Evolutionary conservation across 2,797 vertebrate species (phyloP).

Genomic region (Myotis pilosus): DNA sequence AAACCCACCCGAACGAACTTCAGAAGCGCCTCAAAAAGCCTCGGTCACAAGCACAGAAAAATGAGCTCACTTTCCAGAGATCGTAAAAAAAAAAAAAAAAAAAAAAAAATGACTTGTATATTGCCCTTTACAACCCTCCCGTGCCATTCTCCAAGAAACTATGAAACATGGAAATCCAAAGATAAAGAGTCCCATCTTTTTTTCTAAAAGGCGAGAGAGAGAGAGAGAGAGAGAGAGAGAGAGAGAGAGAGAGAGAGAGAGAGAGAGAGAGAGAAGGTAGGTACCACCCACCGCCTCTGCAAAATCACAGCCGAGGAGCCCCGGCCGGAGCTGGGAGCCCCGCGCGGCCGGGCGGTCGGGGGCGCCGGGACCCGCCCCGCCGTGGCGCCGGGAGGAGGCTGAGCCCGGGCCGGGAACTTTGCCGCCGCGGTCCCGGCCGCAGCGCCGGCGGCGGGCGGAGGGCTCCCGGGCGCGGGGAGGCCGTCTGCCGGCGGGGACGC

Average conservation of each 20-base stretch:
- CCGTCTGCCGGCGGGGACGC: neutral
- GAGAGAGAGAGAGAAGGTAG: neutral
- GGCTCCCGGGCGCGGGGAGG: neutral
- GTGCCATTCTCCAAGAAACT: neutral
- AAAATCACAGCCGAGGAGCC: neutral
- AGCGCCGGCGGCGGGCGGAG: neutral
- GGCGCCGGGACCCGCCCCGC: neutral
- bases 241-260: neutral
- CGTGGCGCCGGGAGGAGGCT: neutral
- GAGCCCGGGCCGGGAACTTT: slow-evolving; percentile 39
- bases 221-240: neutral
- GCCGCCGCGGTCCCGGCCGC: neutral
- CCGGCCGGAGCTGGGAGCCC: neutral
- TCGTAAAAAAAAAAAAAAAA: neutral
- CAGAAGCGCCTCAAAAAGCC: neutral
- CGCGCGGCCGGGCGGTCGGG: neutral
- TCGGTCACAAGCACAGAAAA: neutral
- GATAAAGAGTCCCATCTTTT: neutral
- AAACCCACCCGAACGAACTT: slow-evolving; percentile 32
- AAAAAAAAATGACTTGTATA: neutral
- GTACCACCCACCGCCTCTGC: neutral
- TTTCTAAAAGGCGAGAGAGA: neutral
- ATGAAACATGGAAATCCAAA: neutral
- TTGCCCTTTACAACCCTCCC: neutral
- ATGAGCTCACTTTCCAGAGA: slow-evolving; percentile 1